Evolutionary conservation across 2,888 invertebrate genomes (phyloP), one percentile per base, ranked within the genome.

Genomic region (Standfussiana lucernea): DNA sequence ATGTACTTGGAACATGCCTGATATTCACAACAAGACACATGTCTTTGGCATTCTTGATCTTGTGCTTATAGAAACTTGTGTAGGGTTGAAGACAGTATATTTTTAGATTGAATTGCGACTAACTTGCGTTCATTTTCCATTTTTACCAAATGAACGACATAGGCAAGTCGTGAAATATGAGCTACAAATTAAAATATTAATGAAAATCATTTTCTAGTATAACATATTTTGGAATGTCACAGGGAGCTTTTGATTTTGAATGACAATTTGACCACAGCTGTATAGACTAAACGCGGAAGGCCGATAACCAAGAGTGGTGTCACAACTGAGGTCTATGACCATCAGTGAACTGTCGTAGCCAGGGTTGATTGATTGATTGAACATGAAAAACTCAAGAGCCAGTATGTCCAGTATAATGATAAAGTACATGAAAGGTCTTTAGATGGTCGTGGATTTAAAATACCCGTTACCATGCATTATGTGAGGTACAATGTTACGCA

Each of bases 1-100:
- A 80, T 61, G 82, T 79, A 86, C 72, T 75, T 74, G 82, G 56
- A 84, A 77, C 77, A 70, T 68, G 68, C 71, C n/a, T 68, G 70
- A 61, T 80, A 78, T 76, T 78, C 50, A 67, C 68, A 75, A 67
- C 62, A 68, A 75, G 65, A 77, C 77, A 76, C 53, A 75, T 81
- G 71, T 69, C 77, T 77, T 61, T 62, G 71, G 75, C 81, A 86
- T 86, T 80, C 75, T 77, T 72, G 24, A 75, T 47, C 61, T 24
- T 64, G 28, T 78, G 59, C 61, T 24, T 64, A 56, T 35, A 37
- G 21, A 76, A 72, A 72, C 71, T 56, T 67, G 7, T 47, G 35
- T 69, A 79, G 71, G 59, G 73, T 75, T 80, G 65, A 62, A 74
- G 11, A 40, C 32, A 40, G 28, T 32, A 10, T 28, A 28, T 18